These are phyloP conservation scores for Lordiphosa clarofinis DNA, from an alignment of 1,140 invertebrate genomes.

Conservation along the genomic window DNA sequence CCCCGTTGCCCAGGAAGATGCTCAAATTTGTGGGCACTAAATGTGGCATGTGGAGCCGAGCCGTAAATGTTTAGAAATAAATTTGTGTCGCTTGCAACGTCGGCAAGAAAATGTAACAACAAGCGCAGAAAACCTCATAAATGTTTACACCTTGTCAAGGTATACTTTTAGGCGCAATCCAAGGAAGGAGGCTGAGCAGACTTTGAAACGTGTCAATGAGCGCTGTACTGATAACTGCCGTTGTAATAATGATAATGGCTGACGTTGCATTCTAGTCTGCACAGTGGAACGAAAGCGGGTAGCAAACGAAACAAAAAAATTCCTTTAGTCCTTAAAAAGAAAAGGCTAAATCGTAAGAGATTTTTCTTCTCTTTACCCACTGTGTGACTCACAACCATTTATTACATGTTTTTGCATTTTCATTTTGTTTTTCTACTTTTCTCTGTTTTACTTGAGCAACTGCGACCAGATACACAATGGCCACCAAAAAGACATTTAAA, in stretches of 20 bases:
- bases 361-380: too few relatives aligned
- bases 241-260: conserved; percentile 70
- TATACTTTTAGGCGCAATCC: conserved; percentile 25
- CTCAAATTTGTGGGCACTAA: conserved; percentile 70
- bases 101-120: conserved; percentile 27
- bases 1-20: conserved; percentile 39
- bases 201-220: conserved; percentile 68
- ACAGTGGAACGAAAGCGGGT: conserved; percentile 39
- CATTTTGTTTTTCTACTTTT: conserved; percentile 6
- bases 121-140: conserved; percentile 49
- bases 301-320: too few relatives aligned
- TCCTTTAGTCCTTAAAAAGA: too few relatives aligned
- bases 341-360: too few relatives aligned
- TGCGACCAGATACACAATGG: conserved; percentile 42
- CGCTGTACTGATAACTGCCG: conserved; percentile 47
- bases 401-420: conserved; percentile 10
- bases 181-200: conserved; percentile 10
- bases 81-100: conserved; percentile 69
- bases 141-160: conserved; percentile 68
- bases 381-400: neutral
- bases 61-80: conserved; percentile 72
- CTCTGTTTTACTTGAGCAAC: conserved; percentile 16
- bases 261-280: conserved; percentile 37
- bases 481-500: conserved; percentile 59
- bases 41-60: conserved; percentile 58